These are phyloP conservation scores for Chionis minor DNA, from an alignment of 2,113 vertebrate species.

Conservation along the genomic window DNA sequence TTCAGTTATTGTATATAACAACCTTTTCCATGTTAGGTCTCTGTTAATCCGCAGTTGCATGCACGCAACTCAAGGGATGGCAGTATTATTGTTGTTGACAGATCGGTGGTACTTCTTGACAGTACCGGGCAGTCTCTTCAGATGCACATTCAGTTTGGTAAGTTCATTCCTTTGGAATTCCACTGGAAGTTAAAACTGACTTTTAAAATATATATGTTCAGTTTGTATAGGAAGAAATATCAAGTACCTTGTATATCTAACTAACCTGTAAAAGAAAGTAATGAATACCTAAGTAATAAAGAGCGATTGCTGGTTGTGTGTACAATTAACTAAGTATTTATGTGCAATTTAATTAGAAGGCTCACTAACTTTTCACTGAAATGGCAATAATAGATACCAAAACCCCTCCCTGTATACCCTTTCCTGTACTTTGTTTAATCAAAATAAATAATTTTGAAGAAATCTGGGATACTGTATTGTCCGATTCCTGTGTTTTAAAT, in stretches of 20 bases:
- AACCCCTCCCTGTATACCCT: not conserved
- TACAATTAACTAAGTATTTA: not conserved
- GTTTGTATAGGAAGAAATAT: not conserved
- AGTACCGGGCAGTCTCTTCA: constrained; percentile 81
- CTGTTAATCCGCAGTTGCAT: constrained; percentile 74
- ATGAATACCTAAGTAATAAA: not conserved
- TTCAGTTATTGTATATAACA: not conserved
- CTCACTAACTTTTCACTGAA: not conserved
- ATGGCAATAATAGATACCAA: not conserved
- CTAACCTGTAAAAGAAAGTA: not conserved
- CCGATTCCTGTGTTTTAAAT: not conserved
- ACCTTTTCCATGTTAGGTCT: constrained; percentile 69
- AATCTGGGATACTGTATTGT: not conserved
- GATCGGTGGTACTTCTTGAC: constrained; percentile 87
- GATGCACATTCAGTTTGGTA: constrained; percentile 89
- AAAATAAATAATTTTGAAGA: not conserved
- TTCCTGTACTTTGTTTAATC: not conserved
- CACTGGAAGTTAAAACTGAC: not conserved
- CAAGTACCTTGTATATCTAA: not conserved
- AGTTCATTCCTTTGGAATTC: not conserved
- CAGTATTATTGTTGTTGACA: constrained; percentile 84
- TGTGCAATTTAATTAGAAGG: not conserved
- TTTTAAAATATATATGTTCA: not conserved
- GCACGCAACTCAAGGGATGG: constrained; percentile 77
- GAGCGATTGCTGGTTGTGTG: not conserved